phyloP scores from a whole-genome alignment of 2,888 invertebrate species.

The Timema cristinae region DNA sequence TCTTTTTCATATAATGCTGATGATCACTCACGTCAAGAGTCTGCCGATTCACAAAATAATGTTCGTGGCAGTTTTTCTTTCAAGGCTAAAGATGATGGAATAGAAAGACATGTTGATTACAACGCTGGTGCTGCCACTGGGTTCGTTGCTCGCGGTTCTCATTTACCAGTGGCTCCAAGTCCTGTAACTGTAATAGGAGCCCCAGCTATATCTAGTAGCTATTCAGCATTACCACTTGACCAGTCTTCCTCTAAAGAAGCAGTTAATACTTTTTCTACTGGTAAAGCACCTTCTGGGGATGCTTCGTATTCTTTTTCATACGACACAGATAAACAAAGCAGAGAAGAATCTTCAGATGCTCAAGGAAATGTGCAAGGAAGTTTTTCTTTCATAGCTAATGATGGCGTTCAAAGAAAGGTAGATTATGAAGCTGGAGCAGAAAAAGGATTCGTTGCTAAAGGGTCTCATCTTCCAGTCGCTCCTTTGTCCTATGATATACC shows the following conservation, averaged over 20 bases:
- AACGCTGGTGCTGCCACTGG: constrained; percentile 34
- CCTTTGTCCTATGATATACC: not conserved
- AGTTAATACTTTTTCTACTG: not conserved
- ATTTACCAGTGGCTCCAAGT: constrained; percentile 32
- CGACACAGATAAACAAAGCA: constrained; percentile 29
- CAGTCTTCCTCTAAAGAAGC: no score
- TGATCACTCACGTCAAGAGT: constrained; percentile 42
- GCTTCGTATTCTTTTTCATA: constrained; percentile 32
- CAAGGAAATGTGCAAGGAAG: constrained; percentile 34
- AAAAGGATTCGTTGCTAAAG: constrained; percentile 34
- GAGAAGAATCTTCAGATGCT: constrained; percentile 31
- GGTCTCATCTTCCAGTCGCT: constrained; percentile 35
- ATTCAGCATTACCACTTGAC: no score
- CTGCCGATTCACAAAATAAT: constrained; percentile 40
- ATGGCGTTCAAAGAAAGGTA: constrained; percentile 33
- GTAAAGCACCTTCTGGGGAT: constrained; percentile 17
- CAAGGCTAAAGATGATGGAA: constrained; percentile 34
- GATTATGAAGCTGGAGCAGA: constrained; percentile 34
- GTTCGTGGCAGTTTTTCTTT: constrained; percentile 34
- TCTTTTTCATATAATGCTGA: constrained; percentile 40
- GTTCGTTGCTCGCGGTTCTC: constrained; percentile 35
- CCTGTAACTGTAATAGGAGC: constrained; percentile 12
- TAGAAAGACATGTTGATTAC: constrained; percentile 30
- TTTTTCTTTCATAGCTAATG: constrained; percentile 34
- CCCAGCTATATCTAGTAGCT: no score